These are phyloP conservation scores for Melipona quadrifasciata DNA, from an alignment of 1,140 invertebrate species.

Conservation along the genomic window DNA sequence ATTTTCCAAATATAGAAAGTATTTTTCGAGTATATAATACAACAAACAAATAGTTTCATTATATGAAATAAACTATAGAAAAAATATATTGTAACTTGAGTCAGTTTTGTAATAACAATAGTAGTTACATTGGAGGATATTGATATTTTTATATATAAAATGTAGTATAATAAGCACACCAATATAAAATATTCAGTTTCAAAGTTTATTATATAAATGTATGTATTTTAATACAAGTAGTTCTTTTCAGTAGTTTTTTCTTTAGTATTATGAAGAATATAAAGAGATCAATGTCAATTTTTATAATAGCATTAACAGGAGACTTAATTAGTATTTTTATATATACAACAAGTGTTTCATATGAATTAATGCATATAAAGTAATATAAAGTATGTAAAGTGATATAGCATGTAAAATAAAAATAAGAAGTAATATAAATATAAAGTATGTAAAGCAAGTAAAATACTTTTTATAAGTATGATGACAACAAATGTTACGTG, in stretches of 20 bases:
- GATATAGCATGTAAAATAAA: too few relatives aligned
- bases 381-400: neutral
- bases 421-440: neutral
- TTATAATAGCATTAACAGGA: neutral
- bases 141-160: neutral
- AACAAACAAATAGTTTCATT: neutral
- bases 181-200: neutral
- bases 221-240: too few relatives aligned
- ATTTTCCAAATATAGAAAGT: neutral
- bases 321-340: neutral
- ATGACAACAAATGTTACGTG: conserved; percentile 45
- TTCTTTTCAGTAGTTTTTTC: too few relatives aligned
- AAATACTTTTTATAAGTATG: neutral
- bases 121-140: neutral
- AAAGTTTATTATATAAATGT: neutral
- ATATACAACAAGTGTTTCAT: neutral
- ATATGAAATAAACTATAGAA: neutral
- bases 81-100: neutral
- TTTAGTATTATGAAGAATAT: too few relatives aligned
- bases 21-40: too few relatives aligned
- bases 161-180: neutral
- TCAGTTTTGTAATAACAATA: neutral
- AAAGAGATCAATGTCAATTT: neutral
- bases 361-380: conserved; percentile 11
- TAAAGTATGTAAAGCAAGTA: neutral